Evolutionary conservation across 2,888 invertebrate genomes (phyloP).

Genomic region (Sisyra nigra): DNA sequence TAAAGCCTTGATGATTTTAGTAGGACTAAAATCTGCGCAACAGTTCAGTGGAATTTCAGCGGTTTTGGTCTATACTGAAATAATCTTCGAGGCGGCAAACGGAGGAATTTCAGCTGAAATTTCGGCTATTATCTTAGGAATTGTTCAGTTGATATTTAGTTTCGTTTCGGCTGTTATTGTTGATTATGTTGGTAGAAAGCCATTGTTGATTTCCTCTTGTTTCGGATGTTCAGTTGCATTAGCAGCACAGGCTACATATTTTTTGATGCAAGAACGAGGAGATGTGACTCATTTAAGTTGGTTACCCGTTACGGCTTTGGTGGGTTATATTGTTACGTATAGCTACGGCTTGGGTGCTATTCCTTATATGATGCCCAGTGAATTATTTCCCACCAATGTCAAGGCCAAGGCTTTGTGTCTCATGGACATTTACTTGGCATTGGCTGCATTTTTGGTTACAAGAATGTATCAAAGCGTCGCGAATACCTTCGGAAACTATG

Average conservation of each 20-base stretch:
- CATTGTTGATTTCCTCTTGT: constrained; percentile 22
- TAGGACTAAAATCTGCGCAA: constrained; percentile 22
- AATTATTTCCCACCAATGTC: constrained; percentile 26
- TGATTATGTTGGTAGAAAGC: constrained; percentile 22
- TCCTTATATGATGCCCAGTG: constrained; percentile 27
- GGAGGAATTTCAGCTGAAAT: constrained; percentile 18
- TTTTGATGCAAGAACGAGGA: constrained; percentile 17
- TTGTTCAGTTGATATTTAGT: constrained; percentile 19
- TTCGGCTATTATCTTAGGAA: constrained; percentile 22
- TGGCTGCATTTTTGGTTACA: constrained; percentile 26
- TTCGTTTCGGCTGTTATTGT: constrained; percentile 17
- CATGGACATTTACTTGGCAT: constrained; percentile 22
- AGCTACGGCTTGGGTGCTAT: constrained; percentile 24
- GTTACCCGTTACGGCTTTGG: constrained; percentile 8
- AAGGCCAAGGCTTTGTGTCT: constrained; percentile 26
- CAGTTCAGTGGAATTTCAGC: constrained; percentile 24
- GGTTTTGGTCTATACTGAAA: constrained; percentile 25
- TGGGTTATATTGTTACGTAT: constrained; percentile 5
- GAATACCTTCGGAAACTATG: constrained; percentile 22
- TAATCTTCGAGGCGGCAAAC: constrained; percentile 21
- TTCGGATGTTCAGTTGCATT: constrained; percentile 20
- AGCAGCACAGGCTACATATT: constrained; percentile 15
- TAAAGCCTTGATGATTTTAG: constrained; percentile 39
- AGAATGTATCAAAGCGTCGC: constrained; percentile 26
- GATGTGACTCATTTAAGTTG: constrained; percentile 20